A percentile compares a stretch with the other conserved stretches of the same genome.
Evolutionary conservation across 2,888 invertebrate species (phyloP).

Genomic region (Autographa pulchrina): DNA sequence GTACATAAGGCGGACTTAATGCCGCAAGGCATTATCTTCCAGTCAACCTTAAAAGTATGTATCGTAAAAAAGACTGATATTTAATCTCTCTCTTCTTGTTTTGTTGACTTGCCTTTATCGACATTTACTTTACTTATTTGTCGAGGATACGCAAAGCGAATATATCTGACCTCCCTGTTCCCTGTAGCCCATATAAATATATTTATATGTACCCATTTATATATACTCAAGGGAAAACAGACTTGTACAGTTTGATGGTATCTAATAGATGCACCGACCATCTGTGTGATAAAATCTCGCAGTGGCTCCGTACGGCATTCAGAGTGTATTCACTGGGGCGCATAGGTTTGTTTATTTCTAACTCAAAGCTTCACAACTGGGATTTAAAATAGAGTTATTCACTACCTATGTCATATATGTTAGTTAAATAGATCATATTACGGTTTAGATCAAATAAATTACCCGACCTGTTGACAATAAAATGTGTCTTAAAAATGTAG

Average conservation of each 20-base stretch:
- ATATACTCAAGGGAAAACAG: background rate
- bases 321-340: background rate
- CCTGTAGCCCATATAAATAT: too few species aligned
- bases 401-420: too few species aligned
- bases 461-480: too few species aligned
- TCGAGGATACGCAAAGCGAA: conserved; percentile 12
- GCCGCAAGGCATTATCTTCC: too few species aligned
- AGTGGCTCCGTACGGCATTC: background rate
- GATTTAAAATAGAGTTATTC: background rate
- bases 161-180: background rate
- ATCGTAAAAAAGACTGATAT: too few species aligned
- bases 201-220: too few species aligned
- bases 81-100: background rate
- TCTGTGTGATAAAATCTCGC: conserved; percentile 8
- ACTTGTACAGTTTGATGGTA: conserved; percentile 15
- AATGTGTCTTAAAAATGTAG: too few species aligned
- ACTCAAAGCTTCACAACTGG: background rate
- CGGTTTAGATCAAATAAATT: too few species aligned
- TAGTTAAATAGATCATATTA: too few species aligned
- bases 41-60: too few species aligned
- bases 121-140: conserved; percentile 15
- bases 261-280: conserved; percentile 11
- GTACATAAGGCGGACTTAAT: too few species aligned
- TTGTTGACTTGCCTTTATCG: background rate
- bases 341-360: background rate